These are phyloP conservation scores for Ceratothoa steindachneri DNA, from an alignment of 2,888 invertebrate genomes.

Conservation along the genomic window DNA sequence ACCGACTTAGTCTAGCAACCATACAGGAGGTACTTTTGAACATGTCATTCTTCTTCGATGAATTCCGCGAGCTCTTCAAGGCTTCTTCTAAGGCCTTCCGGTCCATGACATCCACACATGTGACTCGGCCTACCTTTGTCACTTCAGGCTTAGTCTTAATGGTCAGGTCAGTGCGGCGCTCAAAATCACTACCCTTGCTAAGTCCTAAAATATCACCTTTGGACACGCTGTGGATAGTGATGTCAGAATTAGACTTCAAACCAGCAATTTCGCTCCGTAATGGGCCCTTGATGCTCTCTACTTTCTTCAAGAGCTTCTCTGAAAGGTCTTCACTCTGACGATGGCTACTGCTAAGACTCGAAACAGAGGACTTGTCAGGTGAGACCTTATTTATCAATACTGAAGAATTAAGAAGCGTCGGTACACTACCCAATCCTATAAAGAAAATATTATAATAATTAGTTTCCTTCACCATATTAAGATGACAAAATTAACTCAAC, in stretches of 20 bases:
- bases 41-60: constrained; percentile 16
- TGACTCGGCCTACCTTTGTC: constrained; percentile 36
- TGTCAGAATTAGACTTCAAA: constrained; percentile 45
- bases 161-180: constrained; percentile 17
- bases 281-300: constrained; percentile 34
- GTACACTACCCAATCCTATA: constrained; percentile 40
- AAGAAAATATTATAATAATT: background rate
- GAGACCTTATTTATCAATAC: constrained; percentile 47
- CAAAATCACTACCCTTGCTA: constrained; percentile 25
- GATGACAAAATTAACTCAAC: too few species aligned
- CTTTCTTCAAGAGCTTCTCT: constrained; percentile 37
- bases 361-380: constrained; percentile 23
- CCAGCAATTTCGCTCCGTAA: constrained; percentile 37
- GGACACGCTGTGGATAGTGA: constrained; percentile 46
- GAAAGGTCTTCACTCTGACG: constrained; percentile 23
- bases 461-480: too few species aligned
- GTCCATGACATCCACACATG: constrained; percentile 45
- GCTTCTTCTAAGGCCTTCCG: constrained; percentile 46
- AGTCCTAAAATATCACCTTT: constrained; percentile 39
- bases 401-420: constrained; percentile 46
- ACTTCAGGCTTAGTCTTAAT: constrained; percentile 23
- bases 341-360: constrained; percentile 19
- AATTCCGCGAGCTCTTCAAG: constrained; percentile 43
- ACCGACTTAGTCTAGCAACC: constrained; percentile 36
- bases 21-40: constrained; percentile 20